Evolutionary conservation across 2,113 vertebrate genomes (phyloP), one percentile per base, ranked within the genome.

Genomic region (Callospermophilus lateralis): DNA sequence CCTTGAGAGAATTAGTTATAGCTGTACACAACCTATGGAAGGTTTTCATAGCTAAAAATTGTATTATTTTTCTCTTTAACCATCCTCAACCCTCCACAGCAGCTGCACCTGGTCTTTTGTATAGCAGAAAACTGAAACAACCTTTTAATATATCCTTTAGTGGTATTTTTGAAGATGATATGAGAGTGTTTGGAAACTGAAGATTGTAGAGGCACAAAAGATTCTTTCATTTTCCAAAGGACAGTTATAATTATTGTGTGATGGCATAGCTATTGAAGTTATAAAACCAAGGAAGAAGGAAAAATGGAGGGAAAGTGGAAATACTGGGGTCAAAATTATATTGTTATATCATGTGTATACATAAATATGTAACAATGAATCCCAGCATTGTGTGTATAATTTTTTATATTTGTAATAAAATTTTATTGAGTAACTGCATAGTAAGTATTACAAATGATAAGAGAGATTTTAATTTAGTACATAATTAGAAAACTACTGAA

Each of bases 141-240:
- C 20, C 30, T 96, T 91, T 63, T 86, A 77, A 61, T 15, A 8
- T 70, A 65, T 67, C 55, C 72, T 77, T 93, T 73, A 80, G 45
- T 48, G 48, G 12, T 72, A 39, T n/a, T 84, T 97, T 96, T 63
- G 30, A 84, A 94, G 65, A 65, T 94, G 32, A 70, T 37, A 70
- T 51, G 58, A 63, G 91, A 37, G 6, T 63, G 58, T 83, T 86
- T 58, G 77, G 48, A 87, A 96, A 84, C 17, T 72, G 9, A 51
- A 48, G 61, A 48, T 53, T 42, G 6, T 84, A 78, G 83, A 88
- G n/a, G 48, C 67, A 58, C 11, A 73, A 78, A 42, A 97, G 34
- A 68, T 67, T 90, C 28, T 88, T 96, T 48, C 8, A 34, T 67
- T 78, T 89, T 83, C 45, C 58, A 94, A 37, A 88, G 58, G 42